Base-by-base conservation (phyloP, 2,797 vertebrate species). In the Synanceia verrucosa region DNA sequence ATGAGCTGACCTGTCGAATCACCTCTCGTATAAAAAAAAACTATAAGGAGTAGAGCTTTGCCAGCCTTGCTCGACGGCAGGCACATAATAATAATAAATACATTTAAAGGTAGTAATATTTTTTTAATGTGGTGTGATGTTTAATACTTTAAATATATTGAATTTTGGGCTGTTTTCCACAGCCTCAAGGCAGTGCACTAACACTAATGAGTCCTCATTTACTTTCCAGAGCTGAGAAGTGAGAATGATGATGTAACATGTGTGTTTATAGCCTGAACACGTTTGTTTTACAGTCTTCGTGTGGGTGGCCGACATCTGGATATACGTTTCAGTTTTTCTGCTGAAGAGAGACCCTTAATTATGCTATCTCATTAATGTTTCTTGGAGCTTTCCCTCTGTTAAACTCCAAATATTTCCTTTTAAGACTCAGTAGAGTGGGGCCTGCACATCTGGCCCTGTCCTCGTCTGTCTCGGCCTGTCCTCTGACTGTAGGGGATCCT, bases 401-500 rank as follows among this genome's bases (percentile, higher is more conserved):
- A 74, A 71, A 70, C 31, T 24, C 23, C 52, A 65, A 48, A 37
- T 67, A 34, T 78, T 76, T 73, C 31, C 10, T 61, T 82, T 73
- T 24, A 70, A 76, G 28, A 67, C 68, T 33, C 11, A 1, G 60
- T 14, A 14, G 47, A 72, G 39, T 0, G 6, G 46, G 65, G 63
- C 59, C 46, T 7, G 64, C 77, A 88, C 90, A 91, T 93, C 86
- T 93, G 88, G 75, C 78, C 55, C 5, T 1, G 70, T 82, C 67
- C 51, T 58, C 21, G 13, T 75, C 72, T 63, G 47, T 81, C 62
- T 78, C 65, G 0, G 62, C 75, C 77, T 12, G 66, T 84, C 70
- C 63, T 48, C 65, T 78, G 66, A 31, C 55, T 7, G 76, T 67
- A 29, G 84, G 86, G 53, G 84, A 83, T 85, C 79, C 86, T 87